phyloP scores from a whole-genome alignment of 2,888 invertebrate genomes.

The Drosophila multiciliata region DNA sequence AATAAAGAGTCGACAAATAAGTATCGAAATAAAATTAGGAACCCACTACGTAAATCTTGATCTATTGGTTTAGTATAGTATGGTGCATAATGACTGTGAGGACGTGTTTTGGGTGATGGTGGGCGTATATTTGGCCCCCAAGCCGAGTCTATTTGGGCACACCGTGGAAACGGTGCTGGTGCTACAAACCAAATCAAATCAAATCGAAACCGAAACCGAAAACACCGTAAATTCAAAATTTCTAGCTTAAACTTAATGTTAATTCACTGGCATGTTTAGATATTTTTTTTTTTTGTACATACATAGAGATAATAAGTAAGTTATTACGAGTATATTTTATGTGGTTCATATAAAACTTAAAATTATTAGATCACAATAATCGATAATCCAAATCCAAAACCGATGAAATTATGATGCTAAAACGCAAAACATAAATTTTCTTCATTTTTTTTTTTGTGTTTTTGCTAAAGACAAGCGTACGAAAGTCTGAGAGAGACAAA shows the following conservation, averaged over 20 bases:
- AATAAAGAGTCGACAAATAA: background rate
- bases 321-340: constrained; percentile 27
- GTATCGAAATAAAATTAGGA: background rate
- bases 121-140: constrained; percentile 5
- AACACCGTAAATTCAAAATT: constrained; percentile 55
- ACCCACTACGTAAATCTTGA: constrained; percentile 16
- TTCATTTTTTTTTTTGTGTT: constrained; percentile 6
- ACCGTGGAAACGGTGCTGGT: constrained; percentile 32
- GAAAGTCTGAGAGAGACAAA: constrained; percentile 24
- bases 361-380: constrained; percentile 64
- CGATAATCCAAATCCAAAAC: constrained; percentile 61
- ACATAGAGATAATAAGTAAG: constrained; percentile 45
- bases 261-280: constrained; percentile 25
- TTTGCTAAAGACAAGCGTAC: constrained; percentile 35
- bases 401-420: constrained; percentile 52
- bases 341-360: constrained; percentile 45
- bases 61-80: constrained; percentile 21
- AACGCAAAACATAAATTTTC: constrained; percentile 39
- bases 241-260: constrained; percentile 47
- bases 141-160: constrained; percentile 20
- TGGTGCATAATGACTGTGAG: constrained; percentile 41
- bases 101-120: constrained; percentile 5
- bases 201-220: constrained; percentile 55
- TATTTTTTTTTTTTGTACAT: constrained; percentile 10
- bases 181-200: constrained; percentile 61